Percentiles rank a stretch among this genome's conserved stretches.
Conservation (phyloP, 2,888 invertebrate species). For the Allolobophora icterica region DNA sequence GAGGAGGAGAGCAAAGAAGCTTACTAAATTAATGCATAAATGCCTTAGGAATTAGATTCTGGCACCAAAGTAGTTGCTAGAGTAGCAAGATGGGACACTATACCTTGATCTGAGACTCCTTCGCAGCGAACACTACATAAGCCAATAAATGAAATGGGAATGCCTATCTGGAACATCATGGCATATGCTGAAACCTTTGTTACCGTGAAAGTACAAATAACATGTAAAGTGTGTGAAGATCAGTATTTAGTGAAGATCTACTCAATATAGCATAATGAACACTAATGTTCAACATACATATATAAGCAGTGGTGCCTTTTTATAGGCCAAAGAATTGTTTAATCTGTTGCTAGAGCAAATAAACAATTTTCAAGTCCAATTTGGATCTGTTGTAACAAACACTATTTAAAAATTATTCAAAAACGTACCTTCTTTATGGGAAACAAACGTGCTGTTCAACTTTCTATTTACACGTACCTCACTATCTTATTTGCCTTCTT, state of each 20-base stretch:
- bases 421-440: not conserved
- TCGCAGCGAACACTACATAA: not conserved
- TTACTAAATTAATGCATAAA: not conserved
- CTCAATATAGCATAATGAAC: not conserved
- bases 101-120: not conserved
- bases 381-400: not conserved
- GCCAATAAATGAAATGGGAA: too few species aligned
- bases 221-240: too few species aligned
- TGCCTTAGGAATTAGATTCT: not conserved
- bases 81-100: not conserved
- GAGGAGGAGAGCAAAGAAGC: too few species aligned
- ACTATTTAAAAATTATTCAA: slow-evolving; percentile 14
- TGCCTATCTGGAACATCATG: too few species aligned
- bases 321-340: not conserved
- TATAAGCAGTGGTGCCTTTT: not conserved
- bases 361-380: not conserved
- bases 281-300: not conserved
- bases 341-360: not conserved
- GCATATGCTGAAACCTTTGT: too few species aligned
- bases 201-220: too few species aligned
- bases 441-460: not conserved
- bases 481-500: not conserved
- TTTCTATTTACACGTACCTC: too few species aligned
- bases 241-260: too few species aligned
- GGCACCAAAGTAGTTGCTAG: not conserved